These are phyloP conservation scores for Euplexia lucipara DNA, from an alignment of 2,888 invertebrate genomes.

Conservation along the genomic window DNA sequence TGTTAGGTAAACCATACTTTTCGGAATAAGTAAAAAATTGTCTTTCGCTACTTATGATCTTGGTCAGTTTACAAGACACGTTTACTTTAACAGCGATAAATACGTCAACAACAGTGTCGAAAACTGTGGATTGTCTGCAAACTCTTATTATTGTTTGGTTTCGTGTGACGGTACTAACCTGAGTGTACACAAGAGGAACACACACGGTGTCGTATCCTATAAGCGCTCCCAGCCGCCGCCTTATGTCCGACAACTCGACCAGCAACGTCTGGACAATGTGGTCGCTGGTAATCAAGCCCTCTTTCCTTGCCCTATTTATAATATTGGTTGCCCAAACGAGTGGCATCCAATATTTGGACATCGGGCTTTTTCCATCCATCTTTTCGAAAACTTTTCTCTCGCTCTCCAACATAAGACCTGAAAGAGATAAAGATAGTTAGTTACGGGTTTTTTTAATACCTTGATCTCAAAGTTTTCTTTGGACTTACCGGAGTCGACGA, in stretches of 20 bases:
- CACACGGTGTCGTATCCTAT: conserved; percentile 98
- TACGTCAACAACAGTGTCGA: conserved; percentile 27
- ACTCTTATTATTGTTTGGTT: conserved; percentile 14
- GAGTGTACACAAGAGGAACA: conserved; percentile 97
- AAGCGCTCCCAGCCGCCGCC: conserved; percentile 95
- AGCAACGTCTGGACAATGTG: conserved; percentile 98
- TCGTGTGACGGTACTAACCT: conserved; percentile 90
- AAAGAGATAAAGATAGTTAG: conserved; percentile 58
- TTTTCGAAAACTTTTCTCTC: conserved; percentile 97
- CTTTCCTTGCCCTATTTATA: conserved; percentile 96
- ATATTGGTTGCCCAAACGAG: conserved; percentile 98
- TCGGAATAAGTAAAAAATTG: neutral
- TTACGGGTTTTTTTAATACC: conserved; percentile 8
- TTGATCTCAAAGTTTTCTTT: conserved; percentile 51
- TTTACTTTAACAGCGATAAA: too few species aligned
- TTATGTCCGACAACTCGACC: conserved; percentile 97
- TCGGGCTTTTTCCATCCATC: conserved; percentile 96
- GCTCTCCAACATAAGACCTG: conserved; percentile 97
- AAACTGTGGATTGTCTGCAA: conserved; percentile 13
- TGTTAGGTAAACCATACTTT: too few species aligned
- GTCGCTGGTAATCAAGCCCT: conserved; percentile 96
- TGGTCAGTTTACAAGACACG: too few species aligned
- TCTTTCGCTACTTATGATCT: neutral
- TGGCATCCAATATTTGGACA: conserved; percentile 98
- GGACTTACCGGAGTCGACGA: conserved; percentile 95